Base-by-base conservation (phyloP, 2,113 vertebrate species). In the Tylochromis polylepis region DNA sequence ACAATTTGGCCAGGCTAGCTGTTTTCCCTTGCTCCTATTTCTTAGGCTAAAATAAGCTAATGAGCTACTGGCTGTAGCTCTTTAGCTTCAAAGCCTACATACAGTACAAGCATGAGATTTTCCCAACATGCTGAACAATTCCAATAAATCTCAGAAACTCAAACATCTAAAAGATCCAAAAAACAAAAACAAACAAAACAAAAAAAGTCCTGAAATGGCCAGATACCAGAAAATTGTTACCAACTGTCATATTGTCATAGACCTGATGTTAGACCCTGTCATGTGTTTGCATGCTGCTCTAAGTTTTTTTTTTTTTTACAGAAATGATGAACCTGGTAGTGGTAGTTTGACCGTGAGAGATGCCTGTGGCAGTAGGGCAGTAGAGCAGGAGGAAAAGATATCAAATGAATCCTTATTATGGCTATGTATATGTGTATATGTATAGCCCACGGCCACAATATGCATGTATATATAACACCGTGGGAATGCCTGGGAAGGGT, bases 401-500 rank as follows among this genome's bases (percentile, higher is more conserved):
- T 46, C 36, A 53, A n/a, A 78, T 67, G 6, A 57, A 80, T 57
- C 24, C 55, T 11, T 59, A 36, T 60, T 60, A 41, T 18, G 11
- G 85, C 38, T 81, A 16, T 57, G 31, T 57, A n/a, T 41, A 31
- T 60, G 18, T 75, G 36, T 53, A 2, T 78, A 41, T 51, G 51
- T 24, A 31, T 51, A 77, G 18, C 46, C 46, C 53, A 77, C 72
- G n/a, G 46, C 72, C 53, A 38, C 34, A 43, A n/a, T 79, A 38
- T 53, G 34, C 11, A 43, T 55, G 24, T 20, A 14, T 56, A 8
- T 58, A 8, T 41, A 60, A 65, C 65, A 90, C 49, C 14, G 89
- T 94, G 90, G 88, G 93, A 93, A 93, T 86, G 84, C 83, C 62
- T 89, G 34, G 8, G 46, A 70, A 88, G 24, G 70, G 60, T 89